Evolutionary conservation across 2,888 invertebrate species (phyloP).

Genomic region (Barypeithes pellucidus): DNA sequence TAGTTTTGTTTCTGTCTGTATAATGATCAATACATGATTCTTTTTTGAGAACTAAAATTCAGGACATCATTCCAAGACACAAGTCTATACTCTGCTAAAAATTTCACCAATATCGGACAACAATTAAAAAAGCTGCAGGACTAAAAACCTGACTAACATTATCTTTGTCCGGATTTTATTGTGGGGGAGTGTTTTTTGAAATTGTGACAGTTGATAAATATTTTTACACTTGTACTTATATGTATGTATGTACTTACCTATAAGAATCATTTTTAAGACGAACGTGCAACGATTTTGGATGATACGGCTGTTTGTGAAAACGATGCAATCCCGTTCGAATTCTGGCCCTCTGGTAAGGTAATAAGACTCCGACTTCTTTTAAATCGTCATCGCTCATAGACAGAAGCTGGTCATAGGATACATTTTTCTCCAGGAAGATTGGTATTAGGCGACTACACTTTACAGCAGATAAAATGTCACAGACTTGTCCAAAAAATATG

Average conservation of each 20-base stretch:
- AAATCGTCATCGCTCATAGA: slow-evolving; percentile 75
- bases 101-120: too few species aligned
- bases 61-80: too few species aligned
- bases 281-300: slow-evolving; percentile 68
- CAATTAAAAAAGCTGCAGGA: too few species aligned
- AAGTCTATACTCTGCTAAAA: too few species aligned
- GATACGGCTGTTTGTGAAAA: slow-evolving; percentile 77
- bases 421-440: slow-evolving; percentile 71
- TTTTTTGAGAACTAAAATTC: too few species aligned
- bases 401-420: slow-evolving; percentile 75
- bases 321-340: slow-evolving; percentile 73
- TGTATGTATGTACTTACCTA: slow-evolving; percentile 63
- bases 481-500: slow-evolving; percentile 73
- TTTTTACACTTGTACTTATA: too few species aligned
- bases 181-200: too few species aligned
- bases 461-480: slow-evolving; percentile 75
- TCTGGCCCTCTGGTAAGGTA: slow-evolving; percentile 76
- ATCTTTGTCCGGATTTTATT: too few species aligned
- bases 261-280: slow-evolving; percentile 68
- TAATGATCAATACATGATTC: too few species aligned
- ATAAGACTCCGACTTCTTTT: slow-evolving; percentile 73
- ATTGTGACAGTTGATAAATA: too few species aligned
- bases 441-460: slow-evolving; percentile 73
- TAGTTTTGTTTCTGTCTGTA: too few species aligned
- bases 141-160: too few species aligned